Evolutionary conservation across 2,888 invertebrate species (phyloP).

Genomic region (Sarcophaga subvicina): DNA sequence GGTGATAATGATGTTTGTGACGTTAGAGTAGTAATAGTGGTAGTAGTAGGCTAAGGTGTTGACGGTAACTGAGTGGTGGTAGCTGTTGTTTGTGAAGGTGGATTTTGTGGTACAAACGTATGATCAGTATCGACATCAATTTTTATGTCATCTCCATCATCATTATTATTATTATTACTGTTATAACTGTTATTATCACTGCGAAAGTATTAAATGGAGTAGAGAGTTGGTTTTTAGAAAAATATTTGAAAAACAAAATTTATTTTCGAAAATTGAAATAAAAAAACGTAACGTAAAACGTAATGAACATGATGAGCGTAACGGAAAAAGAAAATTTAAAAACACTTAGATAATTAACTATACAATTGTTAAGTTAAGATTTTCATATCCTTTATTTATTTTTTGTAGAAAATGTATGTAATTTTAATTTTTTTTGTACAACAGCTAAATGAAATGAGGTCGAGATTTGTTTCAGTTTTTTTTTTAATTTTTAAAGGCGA

Average conservation of each 20-base stretch:
- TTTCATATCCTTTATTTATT: not conserved
- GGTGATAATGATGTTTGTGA: not conserved
- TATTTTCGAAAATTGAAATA: not conserved
- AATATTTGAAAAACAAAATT: constrained; percentile 1
- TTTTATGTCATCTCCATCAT: constrained; percentile 48
- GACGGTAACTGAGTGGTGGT: not conserved
- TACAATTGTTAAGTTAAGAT: not conserved
- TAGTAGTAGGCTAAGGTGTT: not conserved
- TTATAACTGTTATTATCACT: constrained; percentile 19
- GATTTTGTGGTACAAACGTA: constrained; percentile 38
- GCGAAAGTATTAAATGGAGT: constrained; percentile 37
- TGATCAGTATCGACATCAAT: constrained; percentile 32
- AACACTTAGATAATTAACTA: constrained; percentile 37
- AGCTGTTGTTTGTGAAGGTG: constrained; percentile 22
- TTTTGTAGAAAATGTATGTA: not conserved
- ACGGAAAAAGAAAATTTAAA: not conserved
- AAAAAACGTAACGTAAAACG: not conserved
- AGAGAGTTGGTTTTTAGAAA: constrained; percentile 8
- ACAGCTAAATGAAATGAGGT: constrained; percentile 37
- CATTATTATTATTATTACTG: constrained; percentile 28
- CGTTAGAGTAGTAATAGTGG: not conserved
- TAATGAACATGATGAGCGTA: constrained; percentile 26
- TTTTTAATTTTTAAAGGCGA: constrained; percentile 6
- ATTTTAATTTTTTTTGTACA: constrained; percentile 40
- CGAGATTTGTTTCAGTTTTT: constrained; percentile 3